phyloP scores from a whole-genome alignment of 2,888 invertebrate species.

The Mayetiola destructor region DNA sequence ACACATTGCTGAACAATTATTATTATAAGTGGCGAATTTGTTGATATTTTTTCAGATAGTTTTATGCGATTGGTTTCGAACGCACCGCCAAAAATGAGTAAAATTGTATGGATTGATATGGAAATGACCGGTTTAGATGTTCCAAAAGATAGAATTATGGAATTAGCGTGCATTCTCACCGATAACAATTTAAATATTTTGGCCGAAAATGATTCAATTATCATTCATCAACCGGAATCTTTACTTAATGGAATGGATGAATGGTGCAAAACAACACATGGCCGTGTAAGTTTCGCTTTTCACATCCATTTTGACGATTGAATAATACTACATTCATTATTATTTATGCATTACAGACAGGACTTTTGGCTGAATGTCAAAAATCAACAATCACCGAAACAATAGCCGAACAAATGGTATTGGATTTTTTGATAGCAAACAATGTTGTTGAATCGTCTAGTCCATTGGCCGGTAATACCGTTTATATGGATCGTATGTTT shows the following conservation, averaged over 20 bases:
- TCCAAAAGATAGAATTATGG: conserved; percentile 63
- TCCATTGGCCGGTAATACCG: conserved; percentile 75
- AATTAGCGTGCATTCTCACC: conserved; percentile 80
- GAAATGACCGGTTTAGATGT: conserved; percentile 86
- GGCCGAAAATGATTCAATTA: conserved; percentile 57
- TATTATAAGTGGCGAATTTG: too few relatives aligned
- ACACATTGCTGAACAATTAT: too few relatives aligned
- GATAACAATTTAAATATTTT: conserved; percentile 61
- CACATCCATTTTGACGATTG: background rate
- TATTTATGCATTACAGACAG: conserved; percentile 45
- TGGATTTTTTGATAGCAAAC: conserved; percentile 50
- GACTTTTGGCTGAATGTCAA: conserved; percentile 57
- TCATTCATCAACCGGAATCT: conserved; percentile 62
- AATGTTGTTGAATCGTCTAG: conserved; percentile 41
- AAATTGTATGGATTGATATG: conserved; percentile 49
- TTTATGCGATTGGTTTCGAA: too few relatives aligned
- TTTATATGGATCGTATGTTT: conserved; percentile 77
- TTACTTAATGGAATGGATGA: conserved; percentile 62
- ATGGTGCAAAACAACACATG: conserved; percentile 74
- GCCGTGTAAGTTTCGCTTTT: conserved; percentile 41
- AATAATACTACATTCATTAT: conserved; percentile 22
- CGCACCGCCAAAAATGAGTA: conserved; percentile 15
- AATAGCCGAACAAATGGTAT: conserved; percentile 54
- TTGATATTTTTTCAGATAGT: too few relatives aligned
- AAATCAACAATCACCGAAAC: conserved; percentile 49